These are phyloP conservation scores for Rotaria sp. DNA, from an alignment of 2,888 invertebrate species.

Conservation along the genomic window DNA sequence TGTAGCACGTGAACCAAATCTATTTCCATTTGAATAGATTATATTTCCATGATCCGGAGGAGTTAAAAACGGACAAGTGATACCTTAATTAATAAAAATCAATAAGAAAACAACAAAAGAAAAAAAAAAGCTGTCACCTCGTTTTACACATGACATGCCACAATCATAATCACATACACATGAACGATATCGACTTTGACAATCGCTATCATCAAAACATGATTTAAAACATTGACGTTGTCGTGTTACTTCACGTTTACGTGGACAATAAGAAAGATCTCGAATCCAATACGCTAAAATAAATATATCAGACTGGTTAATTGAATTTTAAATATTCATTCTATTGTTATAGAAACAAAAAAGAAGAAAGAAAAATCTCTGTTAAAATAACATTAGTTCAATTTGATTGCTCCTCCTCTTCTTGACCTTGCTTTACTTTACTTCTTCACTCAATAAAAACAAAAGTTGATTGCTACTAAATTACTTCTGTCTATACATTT, in stretches of 20 bases:
- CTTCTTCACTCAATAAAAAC: neutral
- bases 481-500: neutral
- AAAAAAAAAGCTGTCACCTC: neutral
- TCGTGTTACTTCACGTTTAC: slow-evolving; percentile 13
- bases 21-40: neutral
- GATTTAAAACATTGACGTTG: slow-evolving; percentile 25
- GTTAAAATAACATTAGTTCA: slow-evolving; percentile 2
- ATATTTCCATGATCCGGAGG: neutral
- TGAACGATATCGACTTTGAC: slow-evolving; percentile 26
- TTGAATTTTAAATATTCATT: neutral
- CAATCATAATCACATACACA: slow-evolving; percentile 29
- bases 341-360: neutral
- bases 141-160: slow-evolving; percentile 16
- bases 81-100: neutral
- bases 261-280: slow-evolving; percentile 17
- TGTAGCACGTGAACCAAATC: slow-evolving; percentile 7
- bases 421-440: neutral
- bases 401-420: neutral
- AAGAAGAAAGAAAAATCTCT: neutral
- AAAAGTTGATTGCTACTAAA: neutral
- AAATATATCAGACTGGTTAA: neutral
- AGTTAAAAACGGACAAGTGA: neutral
- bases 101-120: neutral
- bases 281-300: slow-evolving; percentile 23
- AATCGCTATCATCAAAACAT: slow-evolving; percentile 29